These are phyloP conservation scores for Nudaria mundana DNA, from an alignment of 2,888 invertebrate species.

Conservation along the genomic window DNA sequence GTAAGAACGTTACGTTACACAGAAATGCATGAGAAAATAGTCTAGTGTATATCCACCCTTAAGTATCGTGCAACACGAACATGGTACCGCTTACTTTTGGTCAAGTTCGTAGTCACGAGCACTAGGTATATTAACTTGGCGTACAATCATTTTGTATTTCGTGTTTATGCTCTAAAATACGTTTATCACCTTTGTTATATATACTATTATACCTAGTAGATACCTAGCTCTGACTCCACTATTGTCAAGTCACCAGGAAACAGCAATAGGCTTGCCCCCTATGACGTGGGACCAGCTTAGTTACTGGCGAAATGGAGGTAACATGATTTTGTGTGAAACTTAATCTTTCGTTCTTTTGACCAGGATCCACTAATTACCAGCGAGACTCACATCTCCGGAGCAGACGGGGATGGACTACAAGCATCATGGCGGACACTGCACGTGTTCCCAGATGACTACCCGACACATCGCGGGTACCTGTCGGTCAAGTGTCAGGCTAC, in stretches of 20 bases:
- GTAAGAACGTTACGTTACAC: too few relatives aligned
- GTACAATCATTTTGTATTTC: not conserved
- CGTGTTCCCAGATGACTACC: conserved; percentile 68
- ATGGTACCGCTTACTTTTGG: not conserved
- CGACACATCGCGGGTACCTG: conserved; percentile 64
- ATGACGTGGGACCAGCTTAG: too few relatives aligned
- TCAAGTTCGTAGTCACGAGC: conserved; percentile 1
- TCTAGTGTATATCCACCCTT: too few relatives aligned
- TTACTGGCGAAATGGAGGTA: too few relatives aligned
- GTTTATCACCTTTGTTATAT: not conserved
- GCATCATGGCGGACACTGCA: conserved; percentile 72
- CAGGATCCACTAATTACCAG: conserved; percentile 70
- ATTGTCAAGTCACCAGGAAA: too few relatives aligned
- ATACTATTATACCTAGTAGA: too few relatives aligned
- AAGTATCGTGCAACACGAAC: conserved; percentile 2
- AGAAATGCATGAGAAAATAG: too few relatives aligned
- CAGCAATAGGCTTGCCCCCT: too few relatives aligned
- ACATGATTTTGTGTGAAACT: too few relatives aligned
- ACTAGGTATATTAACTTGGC: not conserved
- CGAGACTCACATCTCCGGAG: conserved; percentile 63
- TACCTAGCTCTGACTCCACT: too few relatives aligned
- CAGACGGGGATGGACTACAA: conserved; percentile 65
- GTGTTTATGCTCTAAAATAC: not conserved
- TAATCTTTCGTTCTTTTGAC: not conserved
- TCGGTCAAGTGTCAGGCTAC: conserved; percentile 68